These are phyloP conservation scores for Zaprionus lachaisei DNA, from an alignment of 1,140 invertebrate species.

Conservation along the genomic window DNA sequence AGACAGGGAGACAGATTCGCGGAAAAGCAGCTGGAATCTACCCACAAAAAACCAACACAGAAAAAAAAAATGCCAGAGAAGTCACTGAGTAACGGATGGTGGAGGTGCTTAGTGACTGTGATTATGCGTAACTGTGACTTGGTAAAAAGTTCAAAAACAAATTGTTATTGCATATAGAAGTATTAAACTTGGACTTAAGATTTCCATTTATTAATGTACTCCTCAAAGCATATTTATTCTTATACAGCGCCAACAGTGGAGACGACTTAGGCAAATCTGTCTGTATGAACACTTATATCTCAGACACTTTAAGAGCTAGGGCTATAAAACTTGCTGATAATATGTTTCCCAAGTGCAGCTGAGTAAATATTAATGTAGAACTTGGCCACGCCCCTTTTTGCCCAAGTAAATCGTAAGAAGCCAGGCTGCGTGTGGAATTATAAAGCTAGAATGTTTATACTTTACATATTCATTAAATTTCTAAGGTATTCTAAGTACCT, in stretches of 20 bases:
- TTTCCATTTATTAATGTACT: background rate
- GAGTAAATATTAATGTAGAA: too few relatives aligned
- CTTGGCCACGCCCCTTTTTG: background rate
- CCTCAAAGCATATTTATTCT: too few relatives aligned
- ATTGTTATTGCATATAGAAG: too few relatives aligned
- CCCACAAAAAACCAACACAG: slow-evolving; percentile 25
- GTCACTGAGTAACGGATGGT: slow-evolving; percentile 14
- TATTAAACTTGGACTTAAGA: too few relatives aligned
- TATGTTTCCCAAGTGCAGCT: too few relatives aligned
- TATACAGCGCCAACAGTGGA: background rate
- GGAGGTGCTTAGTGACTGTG: slow-evolving; percentile 12
- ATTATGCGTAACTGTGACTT: background rate
- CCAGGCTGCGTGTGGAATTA: rapidly evolving
- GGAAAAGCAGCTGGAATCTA: slow-evolving; percentile 78
- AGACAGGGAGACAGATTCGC: slow-evolving; percentile 63
- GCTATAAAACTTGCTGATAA: background rate
- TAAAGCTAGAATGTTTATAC: background rate
- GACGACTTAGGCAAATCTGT: background rate
- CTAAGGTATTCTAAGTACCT: background rate
- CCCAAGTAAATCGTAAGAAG: background rate
- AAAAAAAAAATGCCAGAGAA: background rate
- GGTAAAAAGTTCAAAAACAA: too few relatives aligned
- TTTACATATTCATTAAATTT: background rate
- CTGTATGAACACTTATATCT: background rate
- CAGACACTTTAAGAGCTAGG: background rate